These are phyloP conservation scores for Andrena marginata DNA, from an alignment of 2,888 invertebrate genomes.

Conservation along the genomic window DNA sequence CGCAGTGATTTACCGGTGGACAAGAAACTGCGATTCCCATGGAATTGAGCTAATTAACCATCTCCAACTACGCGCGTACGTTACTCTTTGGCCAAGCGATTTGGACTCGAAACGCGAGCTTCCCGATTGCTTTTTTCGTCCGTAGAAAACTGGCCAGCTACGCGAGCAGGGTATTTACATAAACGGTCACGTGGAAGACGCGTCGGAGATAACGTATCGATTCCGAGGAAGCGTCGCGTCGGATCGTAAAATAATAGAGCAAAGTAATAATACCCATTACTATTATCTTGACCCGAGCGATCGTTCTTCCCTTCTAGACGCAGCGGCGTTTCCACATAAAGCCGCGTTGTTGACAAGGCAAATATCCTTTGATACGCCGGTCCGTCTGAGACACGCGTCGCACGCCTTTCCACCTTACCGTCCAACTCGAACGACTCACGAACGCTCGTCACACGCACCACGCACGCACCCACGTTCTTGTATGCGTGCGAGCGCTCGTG, in stretches of 20 bases:
- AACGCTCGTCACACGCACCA: not conserved
- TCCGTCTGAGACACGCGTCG: conserved; percentile 80
- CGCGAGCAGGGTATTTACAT: not conserved
- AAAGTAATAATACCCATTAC: conserved; percentile 78
- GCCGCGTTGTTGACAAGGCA: conserved; percentile 81
- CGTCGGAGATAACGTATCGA: conserved; percentile 71
- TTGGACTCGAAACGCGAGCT: too few species aligned
- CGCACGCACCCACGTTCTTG: not conserved
- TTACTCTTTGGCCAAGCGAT: not conserved
- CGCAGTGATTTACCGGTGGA: not conserved
- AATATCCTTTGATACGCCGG: conserved; percentile 83
- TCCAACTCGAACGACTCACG: conserved; percentile 52
- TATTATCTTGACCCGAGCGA: conserved; percentile 75
- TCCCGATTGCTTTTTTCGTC: not conserved
- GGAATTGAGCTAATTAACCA: not conserved
- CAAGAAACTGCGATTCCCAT: not conserved
- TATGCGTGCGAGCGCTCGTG: not conserved
- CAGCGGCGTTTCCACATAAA: conserved; percentile 73
- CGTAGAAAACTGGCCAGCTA: not conserved
- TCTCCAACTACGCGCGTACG: not conserved
- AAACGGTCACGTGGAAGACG: conserved; percentile 11
- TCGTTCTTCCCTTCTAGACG: conserved; percentile 71
- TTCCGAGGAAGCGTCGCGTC: conserved; percentile 74
- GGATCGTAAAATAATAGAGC: conserved; percentile 80
- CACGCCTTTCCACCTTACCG: conserved; percentile 64